These are phyloP conservation scores for Peromyscus polionotus DNA, from an alignment of 2,113 vertebrate genomes.

Conservation along the genomic window DNA sequence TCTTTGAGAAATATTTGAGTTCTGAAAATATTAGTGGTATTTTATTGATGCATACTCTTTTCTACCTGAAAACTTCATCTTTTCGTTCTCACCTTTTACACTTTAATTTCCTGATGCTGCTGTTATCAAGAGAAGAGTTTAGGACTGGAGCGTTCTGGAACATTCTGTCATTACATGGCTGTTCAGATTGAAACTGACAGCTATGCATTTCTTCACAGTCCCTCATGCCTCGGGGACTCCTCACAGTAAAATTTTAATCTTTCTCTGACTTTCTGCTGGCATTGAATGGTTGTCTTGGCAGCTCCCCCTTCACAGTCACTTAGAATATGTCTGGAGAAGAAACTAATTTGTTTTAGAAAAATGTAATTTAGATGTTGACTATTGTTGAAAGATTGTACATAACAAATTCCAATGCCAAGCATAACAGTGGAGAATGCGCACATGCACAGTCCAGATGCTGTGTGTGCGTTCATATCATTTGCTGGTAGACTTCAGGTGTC, in stretches of 20 bases:
- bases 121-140: background rate
- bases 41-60: slow-evolving; percentile 52
- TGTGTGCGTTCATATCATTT: background rate
- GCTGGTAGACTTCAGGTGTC: background rate
- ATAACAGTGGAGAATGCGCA: background rate
- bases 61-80: background rate
- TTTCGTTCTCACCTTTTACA: background rate
- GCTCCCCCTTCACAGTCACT: slow-evolving; percentile 7
- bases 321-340: slow-evolving; percentile 45
- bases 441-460: background rate
- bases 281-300: slow-evolving; percentile 50
- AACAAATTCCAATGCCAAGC: slow-evolving; percentile 33
- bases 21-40: background rate
- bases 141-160: slow-evolving; percentile 54
- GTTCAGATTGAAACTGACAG: slow-evolving; percentile 55
- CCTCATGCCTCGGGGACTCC: slow-evolving; percentile 19
- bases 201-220: slow-evolving; percentile 31
- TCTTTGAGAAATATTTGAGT: background rate
- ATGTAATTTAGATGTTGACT: slow-evolving; percentile 51
- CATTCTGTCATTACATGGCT: slow-evolving; percentile 47
- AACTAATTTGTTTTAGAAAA: slow-evolving; percentile 57
- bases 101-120: background rate
- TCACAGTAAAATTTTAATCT: slow-evolving; percentile 30
- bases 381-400: slow-evolving; percentile 52
- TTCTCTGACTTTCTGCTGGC: slow-evolving; percentile 46